Percentiles rank a stretch among this genome's conserved stretches.
phyloP scores from a whole-genome alignment of 2,113 vertebrate genomes.

The Calidris pygmaea region DNA sequence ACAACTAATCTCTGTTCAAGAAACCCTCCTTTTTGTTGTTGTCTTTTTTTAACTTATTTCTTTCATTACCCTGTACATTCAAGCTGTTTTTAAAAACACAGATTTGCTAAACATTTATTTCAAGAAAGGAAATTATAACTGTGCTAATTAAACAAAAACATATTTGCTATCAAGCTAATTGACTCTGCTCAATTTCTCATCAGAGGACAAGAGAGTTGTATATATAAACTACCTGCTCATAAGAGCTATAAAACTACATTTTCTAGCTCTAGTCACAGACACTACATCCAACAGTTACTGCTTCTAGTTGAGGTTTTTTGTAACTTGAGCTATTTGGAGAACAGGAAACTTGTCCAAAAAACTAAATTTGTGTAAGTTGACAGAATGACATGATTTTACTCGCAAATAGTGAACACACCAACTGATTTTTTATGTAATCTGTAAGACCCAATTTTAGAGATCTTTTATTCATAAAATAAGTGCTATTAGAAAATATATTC shows the following conservation, averaged over 20 bases:
- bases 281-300: neutral
- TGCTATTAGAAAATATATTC: constrained; percentile 10
- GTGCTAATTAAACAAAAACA: constrained; percentile 55
- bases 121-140: constrained; percentile 43
- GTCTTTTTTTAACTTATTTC: neutral
- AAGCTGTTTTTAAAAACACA: constrained; percentile 15
- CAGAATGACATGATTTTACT: neutral
- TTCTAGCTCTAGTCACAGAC: neutral
- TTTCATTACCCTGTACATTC: constrained; percentile 23
- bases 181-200: constrained; percentile 38
- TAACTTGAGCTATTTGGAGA: neutral
- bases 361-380: neutral
- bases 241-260: constrained; percentile 29
- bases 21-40: constrained; percentile 3
- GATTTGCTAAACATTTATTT: constrained; percentile 44
- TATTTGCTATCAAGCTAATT: constrained; percentile 17
- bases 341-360: constrained; percentile 15
- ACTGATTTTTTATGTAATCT: neutral
- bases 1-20: constrained; percentile 27
- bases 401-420: neutral
- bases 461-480: neutral
- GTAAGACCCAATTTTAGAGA: neutral
- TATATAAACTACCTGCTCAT: constrained; percentile 43
- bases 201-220: constrained; percentile 22
- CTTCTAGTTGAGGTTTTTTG: neutral